Evolutionary conservation across 2,888 invertebrate species (phyloP).

Genomic region (Campoletis raptor): DNA sequence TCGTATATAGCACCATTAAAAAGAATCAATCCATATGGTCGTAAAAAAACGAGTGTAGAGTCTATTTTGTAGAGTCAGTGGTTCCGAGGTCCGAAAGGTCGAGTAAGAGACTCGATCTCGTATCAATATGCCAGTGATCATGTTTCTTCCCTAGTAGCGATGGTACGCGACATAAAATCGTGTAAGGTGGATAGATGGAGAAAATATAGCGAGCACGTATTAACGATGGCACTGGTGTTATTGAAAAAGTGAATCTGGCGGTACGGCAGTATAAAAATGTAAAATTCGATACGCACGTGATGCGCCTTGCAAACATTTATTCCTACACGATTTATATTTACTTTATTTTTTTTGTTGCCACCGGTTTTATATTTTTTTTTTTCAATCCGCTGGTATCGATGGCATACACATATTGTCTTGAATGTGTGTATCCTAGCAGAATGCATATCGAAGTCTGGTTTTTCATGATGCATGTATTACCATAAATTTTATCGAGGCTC

Average conservation of each 20-base stretch:
- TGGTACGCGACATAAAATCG: background rate
- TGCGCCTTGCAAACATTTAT: slow-evolving; percentile 37
- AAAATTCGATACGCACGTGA: slow-evolving; percentile 52
- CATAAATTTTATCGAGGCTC: slow-evolving; percentile 23
- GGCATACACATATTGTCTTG: slow-evolving; percentile 20
- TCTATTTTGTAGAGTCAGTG: background rate
- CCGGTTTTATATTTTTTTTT: slow-evolving; percentile 29
- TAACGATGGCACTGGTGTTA: slow-evolving; percentile 23
- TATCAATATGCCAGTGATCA: slow-evolving; percentile 41
- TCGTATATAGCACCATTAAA: background rate
- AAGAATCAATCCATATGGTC: background rate
- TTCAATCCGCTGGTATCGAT: slow-evolving; percentile 35
- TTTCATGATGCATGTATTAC: slow-evolving; percentile 20
- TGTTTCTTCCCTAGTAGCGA: background rate
- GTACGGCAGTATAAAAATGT: slow-evolving; percentile 47
- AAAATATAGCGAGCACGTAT: slow-evolving; percentile 27
- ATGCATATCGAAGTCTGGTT: slow-evolving; percentile 7
- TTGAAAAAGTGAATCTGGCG: slow-evolving; percentile 37
- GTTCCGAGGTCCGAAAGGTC: background rate
- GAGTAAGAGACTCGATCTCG: background rate
- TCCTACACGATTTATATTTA: slow-evolving; percentile 42
- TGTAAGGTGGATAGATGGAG: background rate
- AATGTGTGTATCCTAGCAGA: background rate
- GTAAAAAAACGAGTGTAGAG: background rate
- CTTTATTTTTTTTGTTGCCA: slow-evolving; percentile 5